Percentiles rank a stretch among this genome's conserved stretches.
Evolutionary conservation across 2,797 vertebrate species (phyloP).

Genomic region (Hypotaenidia philippensis): DNA sequence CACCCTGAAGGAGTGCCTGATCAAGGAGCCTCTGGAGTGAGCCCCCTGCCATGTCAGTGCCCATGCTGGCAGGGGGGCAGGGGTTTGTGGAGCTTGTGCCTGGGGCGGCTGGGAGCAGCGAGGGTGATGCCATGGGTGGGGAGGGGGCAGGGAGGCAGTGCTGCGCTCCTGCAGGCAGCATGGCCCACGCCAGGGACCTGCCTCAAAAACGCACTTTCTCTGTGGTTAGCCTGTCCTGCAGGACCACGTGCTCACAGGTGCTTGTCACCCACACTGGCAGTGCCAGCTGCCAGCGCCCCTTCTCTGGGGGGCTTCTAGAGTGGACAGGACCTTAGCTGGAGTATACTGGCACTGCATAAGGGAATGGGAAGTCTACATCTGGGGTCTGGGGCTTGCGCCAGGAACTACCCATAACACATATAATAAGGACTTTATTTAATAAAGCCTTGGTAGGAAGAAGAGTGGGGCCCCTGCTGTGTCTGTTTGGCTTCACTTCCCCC

Average conservation of each 20-base stretch:
- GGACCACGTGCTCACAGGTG: not conserved
- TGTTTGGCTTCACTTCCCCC: not conserved
- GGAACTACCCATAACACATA: not conserved
- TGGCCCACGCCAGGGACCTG: rapidly evolving
- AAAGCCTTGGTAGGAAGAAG: conserved; percentile 31
- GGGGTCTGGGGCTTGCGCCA: not conserved
- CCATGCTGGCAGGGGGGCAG: not conserved
- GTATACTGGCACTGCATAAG: not conserved
- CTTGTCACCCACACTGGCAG: not conserved
- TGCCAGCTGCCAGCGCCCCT: not conserved
- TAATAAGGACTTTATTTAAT: conserved; percentile 33
- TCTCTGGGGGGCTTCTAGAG: rapidly evolving
- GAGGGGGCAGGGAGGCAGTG: not conserved
- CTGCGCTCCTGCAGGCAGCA: rapidly evolving
- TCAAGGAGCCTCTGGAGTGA: conserved; percentile 88
- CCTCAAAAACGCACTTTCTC: conserved; percentile 5
- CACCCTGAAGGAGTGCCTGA: conserved; percentile 88
- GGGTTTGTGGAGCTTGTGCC: rapidly evolving
- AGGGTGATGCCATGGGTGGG: rapidly evolving
- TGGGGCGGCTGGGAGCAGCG: rapidly evolving
- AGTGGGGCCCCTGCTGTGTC: not conserved
- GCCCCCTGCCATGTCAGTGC: not conserved
- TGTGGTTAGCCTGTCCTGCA: rapidly evolving
- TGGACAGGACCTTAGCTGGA: not conserved
- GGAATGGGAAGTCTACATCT: not conserved